These are phyloP conservation scores for Polydrusus cervinus DNA, from an alignment of 2,888 invertebrate genomes.

Conservation along the genomic window DNA sequence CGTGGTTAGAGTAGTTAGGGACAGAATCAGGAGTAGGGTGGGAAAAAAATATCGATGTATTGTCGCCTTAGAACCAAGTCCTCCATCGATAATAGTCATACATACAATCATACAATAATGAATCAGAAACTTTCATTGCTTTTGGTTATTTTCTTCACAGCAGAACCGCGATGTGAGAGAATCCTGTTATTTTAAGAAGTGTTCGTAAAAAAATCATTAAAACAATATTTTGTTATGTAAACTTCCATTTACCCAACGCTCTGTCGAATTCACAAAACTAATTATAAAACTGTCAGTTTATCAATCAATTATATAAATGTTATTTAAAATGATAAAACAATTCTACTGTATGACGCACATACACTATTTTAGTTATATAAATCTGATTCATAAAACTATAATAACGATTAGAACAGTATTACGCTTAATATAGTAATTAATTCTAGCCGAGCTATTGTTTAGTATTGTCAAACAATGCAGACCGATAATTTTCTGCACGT, in stretches of 20 bases:
- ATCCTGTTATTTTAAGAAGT: too few species aligned
- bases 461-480: constrained; percentile 37
- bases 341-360: constrained; percentile 7
- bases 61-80: too few species aligned
- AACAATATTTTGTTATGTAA: background rate
- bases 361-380: constrained; percentile 30
- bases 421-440: constrained; percentile 40
- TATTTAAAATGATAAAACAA: constrained; percentile 12
- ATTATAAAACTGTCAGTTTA: background rate
- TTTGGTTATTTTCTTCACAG: too few species aligned
- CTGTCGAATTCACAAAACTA: background rate
- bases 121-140: too few species aligned
- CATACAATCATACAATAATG: too few species aligned
- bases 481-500: constrained; percentile 36
- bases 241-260: background rate
- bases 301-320: constrained; percentile 8
- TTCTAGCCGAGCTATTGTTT: constrained; percentile 29
- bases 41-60: too few species aligned
- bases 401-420: constrained; percentile 23
- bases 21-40: too few species aligned
- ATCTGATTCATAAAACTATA: constrained; percentile 25
- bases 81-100: too few species aligned
- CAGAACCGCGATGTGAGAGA: too few species aligned
- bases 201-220: background rate
- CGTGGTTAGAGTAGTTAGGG: too few species aligned